Evolutionary conservation across 2,888 invertebrate species (phyloP), one percentile per base, ranked within the genome.

Genomic region (Rhorus exstirpatorius): DNA sequence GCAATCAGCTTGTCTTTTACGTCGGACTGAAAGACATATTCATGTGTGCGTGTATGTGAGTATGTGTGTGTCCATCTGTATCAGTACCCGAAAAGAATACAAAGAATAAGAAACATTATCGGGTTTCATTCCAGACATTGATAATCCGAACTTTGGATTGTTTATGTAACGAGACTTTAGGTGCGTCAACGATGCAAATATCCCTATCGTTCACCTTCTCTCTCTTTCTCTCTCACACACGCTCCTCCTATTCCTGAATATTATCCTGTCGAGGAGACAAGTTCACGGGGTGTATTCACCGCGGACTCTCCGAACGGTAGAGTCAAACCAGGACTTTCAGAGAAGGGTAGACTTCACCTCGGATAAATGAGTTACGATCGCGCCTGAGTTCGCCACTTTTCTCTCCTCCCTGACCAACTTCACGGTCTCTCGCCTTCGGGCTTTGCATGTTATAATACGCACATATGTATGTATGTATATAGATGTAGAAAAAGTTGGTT

Each of bases 331-430:
- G 55, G 65, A 79, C 35, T 65, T 38, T 14, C 35, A 35, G 65
- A 58, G 58, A 51, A 21, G 8, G 14, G 17, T 12, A 8, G 31
- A 19, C 70, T 55, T 14, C n/a, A 14, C 14, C n/a, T 61, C 60
- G 67, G 71, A 81, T 67, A 76, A 72, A 72, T 49, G 31, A 81
- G 71, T 81, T 76, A 76, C 76, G 58, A 76, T 67, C 63, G 53
- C 46, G 31, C 61, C 46, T 35, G 26, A 8, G 7, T 14, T 55
- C 26, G 12, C 60, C 44, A 41, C 46, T 55, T 51, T 41, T 53
- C 53, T 55, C 70, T 12, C 41, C 41, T 10, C 35, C 19, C 10
- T 10, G 31, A 60, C 1, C 58, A n/a, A 44, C 46, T 24, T 60
- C 46, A 46, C 35, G 26, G 26, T 60, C 46, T 60, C 46, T 58